Conservation (phyloP, 53 echinoderm and acorn worm species). For the Zoroaster sp. region DNA sequence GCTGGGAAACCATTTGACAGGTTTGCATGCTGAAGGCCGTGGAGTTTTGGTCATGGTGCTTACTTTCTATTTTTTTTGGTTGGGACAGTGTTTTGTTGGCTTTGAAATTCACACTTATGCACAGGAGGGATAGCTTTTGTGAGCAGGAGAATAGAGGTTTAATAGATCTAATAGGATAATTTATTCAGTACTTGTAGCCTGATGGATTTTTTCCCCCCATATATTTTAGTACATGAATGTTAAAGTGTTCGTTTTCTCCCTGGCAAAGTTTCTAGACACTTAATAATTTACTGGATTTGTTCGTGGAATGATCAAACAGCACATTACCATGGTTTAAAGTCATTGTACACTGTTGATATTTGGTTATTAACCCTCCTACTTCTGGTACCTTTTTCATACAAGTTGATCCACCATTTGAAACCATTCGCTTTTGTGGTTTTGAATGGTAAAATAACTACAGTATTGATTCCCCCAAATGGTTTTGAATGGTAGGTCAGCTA, state of each 20-base stretch:
- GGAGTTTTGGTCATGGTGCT: not conserved
- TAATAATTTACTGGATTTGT: no score
- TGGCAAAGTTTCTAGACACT: no score
- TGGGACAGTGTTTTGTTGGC: constrained; percentile 37
- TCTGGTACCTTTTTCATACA: no score
- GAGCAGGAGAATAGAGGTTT: not conserved
- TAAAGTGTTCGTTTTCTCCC: not conserved
- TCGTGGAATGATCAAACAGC: no score
- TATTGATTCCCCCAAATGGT: no score
- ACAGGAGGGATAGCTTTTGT: constrained; percentile 1
- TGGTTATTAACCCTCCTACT: no score
- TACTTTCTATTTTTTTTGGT: no score
- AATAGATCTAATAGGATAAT: not conserved
- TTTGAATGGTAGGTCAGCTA: no score
- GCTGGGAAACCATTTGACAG: not conserved
- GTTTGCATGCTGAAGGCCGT: not conserved
- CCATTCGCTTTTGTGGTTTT: no score
- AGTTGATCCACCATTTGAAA: no score
- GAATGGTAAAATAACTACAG: no score
- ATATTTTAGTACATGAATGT: not conserved
- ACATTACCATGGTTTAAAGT: not conserved
- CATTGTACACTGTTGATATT: no score
- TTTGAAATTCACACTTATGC: constrained; percentile 7
- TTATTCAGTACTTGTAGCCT: not conserved
- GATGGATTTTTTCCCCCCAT: not conserved